Percentiles rank a stretch among this genome's conserved stretches.
phyloP scores from a whole-genome alignment of 2,888 invertebrate species.

The Tanytarsus gracilentus region DNA sequence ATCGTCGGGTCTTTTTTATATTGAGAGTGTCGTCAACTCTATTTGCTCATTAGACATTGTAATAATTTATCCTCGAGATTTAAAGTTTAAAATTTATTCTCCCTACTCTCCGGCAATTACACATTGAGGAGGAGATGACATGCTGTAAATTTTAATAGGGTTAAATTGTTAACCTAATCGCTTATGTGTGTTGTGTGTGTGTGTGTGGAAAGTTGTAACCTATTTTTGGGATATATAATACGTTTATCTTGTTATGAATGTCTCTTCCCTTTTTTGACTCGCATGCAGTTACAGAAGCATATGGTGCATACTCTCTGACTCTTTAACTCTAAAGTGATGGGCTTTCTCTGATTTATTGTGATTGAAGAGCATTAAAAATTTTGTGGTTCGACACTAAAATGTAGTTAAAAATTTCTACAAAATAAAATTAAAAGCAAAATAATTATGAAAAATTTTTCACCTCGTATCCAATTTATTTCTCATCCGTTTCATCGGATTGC shows the following conservation, averaged over 20 bases:
- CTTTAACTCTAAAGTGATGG: too few species aligned
- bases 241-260: too few species aligned
- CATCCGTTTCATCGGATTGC: too few species aligned
- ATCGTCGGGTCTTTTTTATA: too few species aligned
- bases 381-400: slow-evolving; percentile 16
- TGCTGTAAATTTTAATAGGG: slow-evolving; percentile 27
- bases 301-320: too few species aligned
- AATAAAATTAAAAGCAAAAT: too few species aligned
- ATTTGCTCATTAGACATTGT: slow-evolving; percentile 28
- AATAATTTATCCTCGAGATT: slow-evolving; percentile 29
- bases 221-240: not conserved
- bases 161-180: slow-evolving; percentile 26
- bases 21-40: slow-evolving; percentile 11
- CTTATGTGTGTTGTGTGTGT: not conserved
- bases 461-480: too few species aligned
- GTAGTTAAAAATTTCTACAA: too few species aligned
- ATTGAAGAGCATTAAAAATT: slow-evolving; percentile 1
- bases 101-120: not conserved
- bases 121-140: slow-evolving; percentile 1
- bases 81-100: slow-evolving; percentile 26
- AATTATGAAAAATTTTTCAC: too few species aligned
- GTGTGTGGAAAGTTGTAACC: not conserved
- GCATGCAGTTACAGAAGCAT: too few species aligned
- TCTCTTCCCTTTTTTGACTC: too few species aligned
- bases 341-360: slow-evolving; percentile 3